These are phyloP conservation scores for Squalus acanthias DNA, from an alignment of 2,797 vertebrate species.

Conservation along the genomic window DNA sequence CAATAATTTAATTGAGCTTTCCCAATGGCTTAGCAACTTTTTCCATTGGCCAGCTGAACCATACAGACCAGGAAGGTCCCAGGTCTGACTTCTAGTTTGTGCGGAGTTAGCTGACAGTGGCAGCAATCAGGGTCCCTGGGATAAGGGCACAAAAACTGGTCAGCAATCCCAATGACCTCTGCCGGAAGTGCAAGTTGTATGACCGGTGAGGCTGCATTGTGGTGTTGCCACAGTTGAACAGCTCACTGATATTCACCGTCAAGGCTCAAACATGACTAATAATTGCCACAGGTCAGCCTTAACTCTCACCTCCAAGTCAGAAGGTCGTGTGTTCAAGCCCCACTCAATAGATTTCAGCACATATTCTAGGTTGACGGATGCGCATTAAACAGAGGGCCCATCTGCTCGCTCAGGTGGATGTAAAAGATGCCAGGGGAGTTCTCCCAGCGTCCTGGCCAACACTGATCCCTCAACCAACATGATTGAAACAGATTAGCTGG, in stretches of 20 bases:
- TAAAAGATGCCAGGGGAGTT: not conserved
- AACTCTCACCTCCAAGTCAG: not conserved
- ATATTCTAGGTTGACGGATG: not conserved
- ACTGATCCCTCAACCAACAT: not conserved
- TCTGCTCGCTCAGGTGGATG: not conserved
- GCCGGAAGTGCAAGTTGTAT: not conserved
- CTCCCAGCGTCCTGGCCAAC: not conserved
- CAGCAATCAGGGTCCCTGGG: not conserved
- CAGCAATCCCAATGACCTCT: not conserved
- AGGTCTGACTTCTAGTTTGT: not conserved
- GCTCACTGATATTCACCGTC: not conserved
- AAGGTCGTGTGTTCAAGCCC: not conserved
- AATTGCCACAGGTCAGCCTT: not conserved
- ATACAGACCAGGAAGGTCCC: not conserved
- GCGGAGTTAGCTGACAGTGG: not conserved
- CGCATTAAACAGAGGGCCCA: not conserved
- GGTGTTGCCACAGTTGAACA: not conserved
- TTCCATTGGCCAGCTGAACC: not conserved
- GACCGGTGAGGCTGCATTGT: not conserved
- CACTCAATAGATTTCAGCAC: not conserved
- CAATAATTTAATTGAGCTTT: not conserved
- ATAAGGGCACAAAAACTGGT: not conserved
- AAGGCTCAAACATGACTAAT: not conserved
- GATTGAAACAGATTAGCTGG: not conserved
- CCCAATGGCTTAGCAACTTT: not conserved